Percentiles rank a stretch among this genome's conserved stretches.
Conservation (phyloP, 2,888 invertebrate species). For the Steinernema hermaphroditum region DNA sequence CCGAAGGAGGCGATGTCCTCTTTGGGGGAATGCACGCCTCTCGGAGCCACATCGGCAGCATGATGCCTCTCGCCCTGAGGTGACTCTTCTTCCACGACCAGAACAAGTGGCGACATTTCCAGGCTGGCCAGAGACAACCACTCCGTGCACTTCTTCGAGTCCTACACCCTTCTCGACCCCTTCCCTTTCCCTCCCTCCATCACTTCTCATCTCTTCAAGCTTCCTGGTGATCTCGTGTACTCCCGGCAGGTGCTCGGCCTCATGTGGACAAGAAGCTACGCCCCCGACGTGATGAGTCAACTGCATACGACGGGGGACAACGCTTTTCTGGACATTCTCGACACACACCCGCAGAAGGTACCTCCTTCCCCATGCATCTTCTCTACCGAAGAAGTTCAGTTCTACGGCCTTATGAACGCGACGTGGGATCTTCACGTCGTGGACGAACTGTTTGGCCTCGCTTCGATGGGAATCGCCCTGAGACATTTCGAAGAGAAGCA, state of each 20-base stretch:
- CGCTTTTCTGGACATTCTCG: slow-evolving; percentile 33
- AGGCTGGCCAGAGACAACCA: slow-evolving; percentile 36
- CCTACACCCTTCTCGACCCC: neutral
- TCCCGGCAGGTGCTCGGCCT: slow-evolving; percentile 30
- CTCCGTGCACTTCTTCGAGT: slow-evolving; percentile 37
- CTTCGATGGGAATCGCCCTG: neutral
- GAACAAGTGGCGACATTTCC: neutral
- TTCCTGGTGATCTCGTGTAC: slow-evolving; percentile 33
- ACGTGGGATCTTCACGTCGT: neutral
- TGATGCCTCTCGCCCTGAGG: slow-evolving; percentile 41
- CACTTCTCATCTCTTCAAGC: slow-evolving; percentile 33
- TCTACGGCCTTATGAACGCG: neutral
- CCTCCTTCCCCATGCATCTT: neutral
- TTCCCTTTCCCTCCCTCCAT: neutral
- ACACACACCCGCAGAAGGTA: slow-evolving; percentile 33
- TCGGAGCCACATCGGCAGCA: slow-evolving; percentile 39
- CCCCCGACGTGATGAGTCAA: slow-evolving; percentile 29
- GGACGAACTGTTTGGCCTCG: neutral
- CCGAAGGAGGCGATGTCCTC: slow-evolving; percentile 27
- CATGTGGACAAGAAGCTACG: slow-evolving; percentile 30
- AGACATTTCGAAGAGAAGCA: neutral
- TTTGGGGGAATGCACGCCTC: slow-evolving; percentile 43
- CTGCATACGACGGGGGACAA: slow-evolving; percentile 33
- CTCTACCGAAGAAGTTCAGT: neutral
- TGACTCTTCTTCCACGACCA: slow-evolving; percentile 2